Evolutionary conservation across 2,113 vertebrate genomes (phyloP), one percentile per base, ranked within the genome.

Genomic region (Parus major): DNA sequence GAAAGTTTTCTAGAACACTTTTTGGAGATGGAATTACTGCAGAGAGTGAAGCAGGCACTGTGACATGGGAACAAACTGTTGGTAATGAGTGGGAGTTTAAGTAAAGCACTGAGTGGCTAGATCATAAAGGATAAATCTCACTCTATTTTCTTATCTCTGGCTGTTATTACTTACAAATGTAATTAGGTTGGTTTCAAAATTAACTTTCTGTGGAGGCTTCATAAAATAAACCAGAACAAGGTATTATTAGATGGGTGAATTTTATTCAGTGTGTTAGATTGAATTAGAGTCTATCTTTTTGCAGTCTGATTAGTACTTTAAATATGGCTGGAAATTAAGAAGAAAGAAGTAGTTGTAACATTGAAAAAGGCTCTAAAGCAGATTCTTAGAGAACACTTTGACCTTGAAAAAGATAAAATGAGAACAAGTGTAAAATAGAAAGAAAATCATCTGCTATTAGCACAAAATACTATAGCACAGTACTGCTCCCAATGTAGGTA

Each of bases 341-440:
- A 92, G 73, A 41, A 95, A 93, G 66, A 88, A 85, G 88, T 93
- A 77, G 91, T 80, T 87, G 41, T 64, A 91, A 79, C 24, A 31
- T 64, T 69, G 18, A 64, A 76, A 94, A 77, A 41, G 41, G 41
- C 66, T 96, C 36, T 28, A 90, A 72, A 95, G 53, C 80, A 90
- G 65, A 68, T 95, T 94, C 50, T 87, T 83, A 59, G 33, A 85
- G 35, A 95, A 86, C 3, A 6, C 70, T 95, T 95, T 97, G 96
- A 98, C 97, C 97, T 98, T 98, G 97, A 97, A 93, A 96, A 96
- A 93, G 63, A 96, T 94, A 90, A 95, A 96, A 85, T 1, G 9
- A 85, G 60, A 96, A 85, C 53, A 93, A 91, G 25, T 59, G 39
- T 63, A 92, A 95, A 91, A 78, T 17, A 84, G 50, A 59, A 84